Conservation (phyloP, 2,113 vertebrate genomes). For the Chaetodon auriga region DNA sequence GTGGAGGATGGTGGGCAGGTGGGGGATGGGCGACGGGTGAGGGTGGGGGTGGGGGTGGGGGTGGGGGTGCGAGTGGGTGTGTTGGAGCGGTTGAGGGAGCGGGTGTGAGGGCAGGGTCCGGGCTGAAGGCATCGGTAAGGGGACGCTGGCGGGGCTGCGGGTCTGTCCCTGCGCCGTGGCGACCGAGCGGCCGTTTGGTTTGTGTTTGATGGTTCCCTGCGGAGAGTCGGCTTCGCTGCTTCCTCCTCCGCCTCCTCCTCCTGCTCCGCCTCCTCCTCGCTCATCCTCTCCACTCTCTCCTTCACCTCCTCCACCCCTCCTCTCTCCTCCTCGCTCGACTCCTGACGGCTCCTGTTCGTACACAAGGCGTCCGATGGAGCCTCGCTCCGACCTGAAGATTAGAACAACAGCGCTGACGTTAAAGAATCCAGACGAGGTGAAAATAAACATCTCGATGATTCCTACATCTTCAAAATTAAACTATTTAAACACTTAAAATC, state of each 20-base stretch:
- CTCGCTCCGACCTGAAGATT: constrained; percentile 88
- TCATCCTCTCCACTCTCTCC: constrained; percentile 71
- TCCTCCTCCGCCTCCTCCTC: constrained; percentile 52
- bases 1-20: constrained; percentile 78
- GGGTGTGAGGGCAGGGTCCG: constrained; percentile 79
- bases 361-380: constrained; percentile 89
- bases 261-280: constrained; percentile 45
- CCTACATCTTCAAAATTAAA: neutral
- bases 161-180: constrained; percentile 81
- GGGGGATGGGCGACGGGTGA: constrained; percentile 78
- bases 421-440: neutral
- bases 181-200: constrained; percentile 74
- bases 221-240: constrained; percentile 80
- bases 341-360: constrained; percentile 88
- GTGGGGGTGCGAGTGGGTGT: constrained; percentile 68
- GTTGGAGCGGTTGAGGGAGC: constrained; percentile 69
- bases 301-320: constrained; percentile 34
- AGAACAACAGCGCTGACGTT: neutral
- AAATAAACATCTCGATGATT: neutral
- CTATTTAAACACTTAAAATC: no score
- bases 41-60: constrained; percentile 13
- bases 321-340: constrained; percentile 55
- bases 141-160: constrained; percentile 61
- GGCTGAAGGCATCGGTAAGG: constrained; percentile 68
- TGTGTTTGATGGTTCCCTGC: constrained; percentile 91